Evolutionary conservation across 2,888 invertebrate genomes (phyloP).

Genomic region (Dendrolimus houi): DNA sequence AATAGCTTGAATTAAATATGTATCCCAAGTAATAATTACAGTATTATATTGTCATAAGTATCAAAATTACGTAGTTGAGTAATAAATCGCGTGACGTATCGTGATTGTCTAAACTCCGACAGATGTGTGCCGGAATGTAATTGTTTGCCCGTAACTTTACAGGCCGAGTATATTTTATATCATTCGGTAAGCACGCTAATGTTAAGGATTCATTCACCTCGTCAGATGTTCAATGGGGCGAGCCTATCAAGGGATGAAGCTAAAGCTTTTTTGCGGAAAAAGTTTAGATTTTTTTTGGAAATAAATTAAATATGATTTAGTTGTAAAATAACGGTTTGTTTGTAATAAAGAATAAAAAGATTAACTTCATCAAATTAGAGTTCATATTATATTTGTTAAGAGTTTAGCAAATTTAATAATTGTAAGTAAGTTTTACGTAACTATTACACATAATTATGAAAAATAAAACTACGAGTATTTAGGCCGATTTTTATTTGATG

Average conservation of each 20-base stretch:
- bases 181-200: constrained; percentile 50
- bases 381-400: too few species aligned
- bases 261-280: constrained; percentile 49
- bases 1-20: too few species aligned
- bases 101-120: constrained; percentile 75
- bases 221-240: constrained; percentile 71
- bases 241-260: constrained; percentile 42
- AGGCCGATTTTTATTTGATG: too few species aligned
- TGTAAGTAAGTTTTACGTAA: too few species aligned
- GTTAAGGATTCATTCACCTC: constrained; percentile 67
- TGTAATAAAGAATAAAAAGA: too few species aligned
- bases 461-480: too few species aligned
- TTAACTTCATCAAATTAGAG: too few species aligned
- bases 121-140: constrained; percentile 75
- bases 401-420: too few species aligned
- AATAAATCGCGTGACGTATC: constrained; percentile 70
- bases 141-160: constrained; percentile 64
- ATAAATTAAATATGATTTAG: constrained; percentile 48
- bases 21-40: too few species aligned
- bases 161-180: constrained; percentile 60
- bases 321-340: constrained; percentile 22
- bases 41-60: constrained; percentile 19
- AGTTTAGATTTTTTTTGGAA: constrained; percentile 31
- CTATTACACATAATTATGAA: too few species aligned
- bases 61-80: constrained; percentile 29